phyloP scores from a whole-genome alignment of 2,797 vertebrate genomes.

The Ispidina picta region DNA sequence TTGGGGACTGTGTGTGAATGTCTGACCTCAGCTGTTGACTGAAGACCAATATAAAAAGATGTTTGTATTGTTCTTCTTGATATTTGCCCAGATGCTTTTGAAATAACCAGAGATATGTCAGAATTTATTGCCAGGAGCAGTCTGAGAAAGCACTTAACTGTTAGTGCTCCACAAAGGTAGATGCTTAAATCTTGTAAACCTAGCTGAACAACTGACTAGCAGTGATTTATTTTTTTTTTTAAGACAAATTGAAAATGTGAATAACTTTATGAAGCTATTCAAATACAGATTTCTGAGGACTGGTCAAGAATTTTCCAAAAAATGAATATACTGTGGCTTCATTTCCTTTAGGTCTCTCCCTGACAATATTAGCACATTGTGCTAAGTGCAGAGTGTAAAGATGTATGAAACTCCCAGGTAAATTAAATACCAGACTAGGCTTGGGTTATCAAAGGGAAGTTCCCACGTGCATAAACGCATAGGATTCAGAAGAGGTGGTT shows the following conservation, averaged over 20 bases:
- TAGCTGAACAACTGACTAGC: neutral
- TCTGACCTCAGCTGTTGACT: neutral
- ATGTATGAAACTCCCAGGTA: neutral
- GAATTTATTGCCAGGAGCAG: neutral
- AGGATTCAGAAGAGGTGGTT: neutral
- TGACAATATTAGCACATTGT: neutral
- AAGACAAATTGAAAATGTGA: neutral
- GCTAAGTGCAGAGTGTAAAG: neutral
- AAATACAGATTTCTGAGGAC: neutral
- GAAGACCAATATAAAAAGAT: neutral
- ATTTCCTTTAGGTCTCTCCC: neutral
- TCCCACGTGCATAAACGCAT: neutral
- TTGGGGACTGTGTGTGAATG: neutral
- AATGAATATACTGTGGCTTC: neutral
- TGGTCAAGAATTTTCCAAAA: neutral
- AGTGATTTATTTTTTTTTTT: neutral
- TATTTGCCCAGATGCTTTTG: constrained; percentile 20
- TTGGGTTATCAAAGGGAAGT: neutral
- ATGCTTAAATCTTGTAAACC: neutral
- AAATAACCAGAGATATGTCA: constrained; percentile 10
- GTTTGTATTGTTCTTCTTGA: neutral
- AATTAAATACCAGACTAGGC: neutral
- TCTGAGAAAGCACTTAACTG: constrained; percentile 1
- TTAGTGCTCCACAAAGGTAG: neutral
- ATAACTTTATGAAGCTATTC: neutral